phyloP scores from a whole-genome alignment of 2,113 vertebrate genomes.

The Pontoporia blainvillei region DNA sequence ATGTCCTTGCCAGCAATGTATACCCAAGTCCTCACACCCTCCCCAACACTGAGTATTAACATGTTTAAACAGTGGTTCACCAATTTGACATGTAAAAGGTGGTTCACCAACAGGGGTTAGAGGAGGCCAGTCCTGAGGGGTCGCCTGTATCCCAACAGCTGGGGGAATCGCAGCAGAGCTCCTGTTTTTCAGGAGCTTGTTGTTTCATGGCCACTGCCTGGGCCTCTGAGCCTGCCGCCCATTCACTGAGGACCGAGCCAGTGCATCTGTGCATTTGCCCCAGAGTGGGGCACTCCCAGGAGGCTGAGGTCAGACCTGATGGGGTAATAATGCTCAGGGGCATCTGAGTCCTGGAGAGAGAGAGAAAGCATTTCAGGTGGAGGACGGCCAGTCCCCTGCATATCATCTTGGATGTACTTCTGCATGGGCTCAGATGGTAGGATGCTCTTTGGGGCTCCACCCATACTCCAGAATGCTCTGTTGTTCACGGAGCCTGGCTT shows the following conservation, averaged over 20 bases:
- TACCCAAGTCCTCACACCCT: neutral
- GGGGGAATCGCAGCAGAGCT: neutral
- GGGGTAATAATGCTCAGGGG: too few relatives aligned
- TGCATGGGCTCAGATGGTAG: neutral
- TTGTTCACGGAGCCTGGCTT: neutral
- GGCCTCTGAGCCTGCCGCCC: neutral
- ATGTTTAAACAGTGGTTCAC: neutral
- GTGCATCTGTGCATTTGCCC: neutral
- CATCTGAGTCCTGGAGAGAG: neutral
- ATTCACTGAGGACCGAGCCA: neutral
- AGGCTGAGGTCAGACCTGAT: neutral
- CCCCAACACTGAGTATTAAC: neutral
- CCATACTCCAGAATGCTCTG: neutral
- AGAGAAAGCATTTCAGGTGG: neutral
- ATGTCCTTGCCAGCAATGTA: constrained; percentile 37
- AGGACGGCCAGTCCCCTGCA: neutral
- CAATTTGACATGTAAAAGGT: neutral
- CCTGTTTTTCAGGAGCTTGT: neutral
- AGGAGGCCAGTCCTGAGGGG: neutral
- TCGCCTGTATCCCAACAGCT: neutral
- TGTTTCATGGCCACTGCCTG: neutral
- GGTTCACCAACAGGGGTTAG: neutral
- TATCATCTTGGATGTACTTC: neutral
- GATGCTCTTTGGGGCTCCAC: neutral
- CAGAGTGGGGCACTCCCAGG: neutral